Conservation (phyloP, 2,888 invertebrate species). For the Coenonympha arcania region DNA sequence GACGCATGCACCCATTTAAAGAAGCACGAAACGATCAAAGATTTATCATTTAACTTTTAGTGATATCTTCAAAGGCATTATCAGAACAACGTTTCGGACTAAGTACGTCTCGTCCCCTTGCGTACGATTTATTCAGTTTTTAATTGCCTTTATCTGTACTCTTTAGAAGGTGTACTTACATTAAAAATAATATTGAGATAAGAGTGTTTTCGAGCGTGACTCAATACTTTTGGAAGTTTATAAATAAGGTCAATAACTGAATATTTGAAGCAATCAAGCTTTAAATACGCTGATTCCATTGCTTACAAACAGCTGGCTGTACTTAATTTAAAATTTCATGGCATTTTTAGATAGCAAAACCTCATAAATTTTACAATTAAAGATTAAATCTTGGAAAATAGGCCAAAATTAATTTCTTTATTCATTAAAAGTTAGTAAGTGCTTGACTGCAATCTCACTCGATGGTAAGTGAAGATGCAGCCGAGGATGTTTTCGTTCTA, state of each 20-base stretch:
- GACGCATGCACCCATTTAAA: neutral
- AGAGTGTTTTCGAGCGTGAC: neutral
- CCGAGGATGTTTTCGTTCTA: no score
- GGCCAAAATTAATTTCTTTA: no score
- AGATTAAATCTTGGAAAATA: no score
- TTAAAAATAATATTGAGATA: constrained; percentile 14
- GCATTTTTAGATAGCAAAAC: no score
- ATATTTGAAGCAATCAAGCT: neutral
- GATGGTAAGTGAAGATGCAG: no score
- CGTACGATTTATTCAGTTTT: constrained; percentile 13
- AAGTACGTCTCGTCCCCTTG: constrained; percentile 10
- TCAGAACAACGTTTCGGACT: constrained; percentile 10
- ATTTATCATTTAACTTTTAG: constrained; percentile 16
- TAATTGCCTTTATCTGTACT: constrained; percentile 19
- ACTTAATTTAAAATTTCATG: no score
- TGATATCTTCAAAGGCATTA: constrained; percentile 12
- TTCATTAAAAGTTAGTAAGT: no score
- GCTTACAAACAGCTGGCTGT: no score
- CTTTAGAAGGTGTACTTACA: constrained; percentile 4
- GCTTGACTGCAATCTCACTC: no score
- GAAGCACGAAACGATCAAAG: neutral
- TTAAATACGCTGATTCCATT: no score
- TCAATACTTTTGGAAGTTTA: neutral
- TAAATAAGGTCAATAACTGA: neutral
- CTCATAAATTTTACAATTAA: no score